Evolutionary conservation across 2,113 vertebrate species (phyloP).

Genomic region (Sinocyclocheilus anophthalmus): DNA sequence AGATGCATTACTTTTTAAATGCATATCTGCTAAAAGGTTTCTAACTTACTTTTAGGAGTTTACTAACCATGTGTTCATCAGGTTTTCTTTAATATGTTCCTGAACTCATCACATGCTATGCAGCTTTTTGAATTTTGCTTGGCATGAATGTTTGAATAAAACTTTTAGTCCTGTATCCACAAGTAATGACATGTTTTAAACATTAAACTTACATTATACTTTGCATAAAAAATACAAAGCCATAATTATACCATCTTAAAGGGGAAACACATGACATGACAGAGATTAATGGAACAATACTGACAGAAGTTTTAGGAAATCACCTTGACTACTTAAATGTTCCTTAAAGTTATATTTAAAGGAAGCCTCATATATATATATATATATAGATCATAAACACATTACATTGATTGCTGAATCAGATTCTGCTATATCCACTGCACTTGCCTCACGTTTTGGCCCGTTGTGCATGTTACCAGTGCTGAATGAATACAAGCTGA

Average conservation of each 20-base stretch:
- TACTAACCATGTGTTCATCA: not conserved
- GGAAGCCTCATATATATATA: not conserved
- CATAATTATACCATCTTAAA: not conserved
- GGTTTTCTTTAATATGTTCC: not conserved
- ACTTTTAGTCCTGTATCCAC: not conserved
- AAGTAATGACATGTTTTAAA: not conserved
- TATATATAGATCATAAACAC: not conserved
- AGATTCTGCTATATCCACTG: not conserved
- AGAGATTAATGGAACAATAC: not conserved
- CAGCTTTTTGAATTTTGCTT: not conserved
- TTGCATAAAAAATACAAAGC: not conserved
- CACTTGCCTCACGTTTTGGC: not conserved
- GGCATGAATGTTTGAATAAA: not conserved
- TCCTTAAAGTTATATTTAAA: not conserved
- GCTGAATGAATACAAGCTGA: slow-evolving; percentile 36
- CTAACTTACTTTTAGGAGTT: not conserved
- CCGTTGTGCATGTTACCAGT: not conserved
- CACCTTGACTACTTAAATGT: not conserved
- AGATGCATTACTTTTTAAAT: not conserved
- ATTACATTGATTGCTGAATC: slow-evolving; percentile 11
- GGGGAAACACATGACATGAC: not conserved
- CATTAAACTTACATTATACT: not conserved
- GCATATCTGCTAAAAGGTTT: not conserved
- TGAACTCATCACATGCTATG: not conserved
- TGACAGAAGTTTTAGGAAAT: not conserved